Base-by-base conservation (phyloP, 2,888 invertebrate species). In the Andrena flavipes region DNA sequence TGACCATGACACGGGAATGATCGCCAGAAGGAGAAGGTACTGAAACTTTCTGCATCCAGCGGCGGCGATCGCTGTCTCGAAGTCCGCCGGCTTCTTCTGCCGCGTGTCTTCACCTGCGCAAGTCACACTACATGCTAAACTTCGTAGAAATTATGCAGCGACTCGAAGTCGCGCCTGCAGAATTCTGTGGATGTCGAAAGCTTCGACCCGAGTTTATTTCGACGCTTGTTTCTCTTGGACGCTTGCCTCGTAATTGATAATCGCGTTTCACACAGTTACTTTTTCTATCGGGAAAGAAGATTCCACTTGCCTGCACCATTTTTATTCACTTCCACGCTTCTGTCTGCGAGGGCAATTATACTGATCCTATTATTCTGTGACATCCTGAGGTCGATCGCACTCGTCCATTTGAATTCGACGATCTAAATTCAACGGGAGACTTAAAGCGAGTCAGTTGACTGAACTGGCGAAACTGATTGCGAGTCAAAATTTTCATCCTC, bases 1-100 rank as follows among this genome's bases (percentile, higher is more conserved):
- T 2, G 96, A 95, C 95, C 96, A 96, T 90, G 96, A 96, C 7
- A 96, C 96, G 0, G 96, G 96, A 63, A 96, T 93, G 77, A 96
- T 94, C 70, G 95, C 90, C 87, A 96, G 92, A 64, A 97, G 93
- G 26, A 95, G 91, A 1, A 95, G 90, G 16, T 96, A 90, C 92
- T 97, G 96, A 94, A 97, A 97, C 88, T 95, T 95, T 13, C 97
- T 97, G 89, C 95, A 96, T 35, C 96, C 96, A 0, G 97, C 96
- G 1, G 95, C 95, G 0, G 95, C 94, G 51, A 97, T 96, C 0
- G 97, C 97, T n/a, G 95, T 95, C 89, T 97, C 97, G 92, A 97
- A 97, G 91, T 97, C 96, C 0, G 96, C 95, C 3, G 74, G 65
- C 35, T 89, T 88, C 26, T 35, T 3, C n/a, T 56, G 67, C 8